phyloP scores from a whole-genome alignment of 2,113 vertebrate genomes.

The Aplodontia rufa region DNA sequence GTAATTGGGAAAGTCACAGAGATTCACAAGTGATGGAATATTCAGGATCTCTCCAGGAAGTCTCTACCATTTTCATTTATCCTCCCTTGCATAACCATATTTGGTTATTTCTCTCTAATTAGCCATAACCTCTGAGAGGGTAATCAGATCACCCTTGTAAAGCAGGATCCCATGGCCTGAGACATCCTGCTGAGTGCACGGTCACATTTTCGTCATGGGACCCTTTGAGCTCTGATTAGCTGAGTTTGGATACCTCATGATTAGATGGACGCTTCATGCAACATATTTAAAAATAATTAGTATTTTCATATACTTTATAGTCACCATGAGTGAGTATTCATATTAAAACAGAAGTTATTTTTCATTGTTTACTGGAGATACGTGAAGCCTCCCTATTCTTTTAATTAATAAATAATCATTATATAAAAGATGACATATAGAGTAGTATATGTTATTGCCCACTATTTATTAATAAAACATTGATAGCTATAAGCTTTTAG shows the following conservation, averaged over 20 bases:
- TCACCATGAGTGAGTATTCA: background rate
- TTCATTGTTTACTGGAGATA: background rate
- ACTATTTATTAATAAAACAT: background rate
- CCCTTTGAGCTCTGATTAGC: background rate
- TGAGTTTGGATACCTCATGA: background rate
- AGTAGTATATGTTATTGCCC: background rate
- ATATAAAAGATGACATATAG: background rate
- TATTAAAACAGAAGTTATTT: background rate
- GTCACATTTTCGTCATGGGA: background rate
- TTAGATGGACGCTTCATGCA: background rate
- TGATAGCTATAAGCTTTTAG: background rate
- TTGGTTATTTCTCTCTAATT: too few relatives aligned
- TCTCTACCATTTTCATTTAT: too few relatives aligned
- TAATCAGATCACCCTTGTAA: background rate
- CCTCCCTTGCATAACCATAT: too few relatives aligned
- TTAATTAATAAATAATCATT: background rate
- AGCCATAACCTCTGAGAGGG: too few relatives aligned
- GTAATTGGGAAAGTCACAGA: too few relatives aligned
- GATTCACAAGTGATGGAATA: too few relatives aligned
- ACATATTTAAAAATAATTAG: background rate
- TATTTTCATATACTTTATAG: background rate
- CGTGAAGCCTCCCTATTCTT: background rate
- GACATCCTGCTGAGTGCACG: background rate
- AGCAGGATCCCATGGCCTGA: background rate
- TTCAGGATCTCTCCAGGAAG: too few relatives aligned